These are phyloP conservation scores for Megamerina dolium DNA, from an alignment of 2,888 invertebrate species.

Conservation along the genomic window DNA sequence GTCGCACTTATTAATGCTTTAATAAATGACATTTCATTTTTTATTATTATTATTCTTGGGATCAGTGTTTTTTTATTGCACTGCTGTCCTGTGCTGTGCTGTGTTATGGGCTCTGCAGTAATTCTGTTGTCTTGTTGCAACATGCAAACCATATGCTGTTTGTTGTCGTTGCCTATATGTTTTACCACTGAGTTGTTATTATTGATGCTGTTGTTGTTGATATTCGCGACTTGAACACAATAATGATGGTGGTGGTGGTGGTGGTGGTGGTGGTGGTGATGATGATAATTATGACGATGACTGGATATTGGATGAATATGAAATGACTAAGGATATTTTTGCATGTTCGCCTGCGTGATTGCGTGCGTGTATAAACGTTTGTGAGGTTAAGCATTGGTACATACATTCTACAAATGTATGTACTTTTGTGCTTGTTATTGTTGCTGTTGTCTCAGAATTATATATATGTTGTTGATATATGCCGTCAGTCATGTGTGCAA, in stretches of 20 bases:
- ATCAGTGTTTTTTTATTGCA: conserved; percentile 20
- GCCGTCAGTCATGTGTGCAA: conserved; percentile 28
- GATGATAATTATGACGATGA: background rate
- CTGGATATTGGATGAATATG: conserved; percentile 9
- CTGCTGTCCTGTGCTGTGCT: too few relatives aligned
- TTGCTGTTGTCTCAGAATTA: too few relatives aligned
- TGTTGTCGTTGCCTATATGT: conserved; percentile 3
- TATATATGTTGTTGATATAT: background rate
- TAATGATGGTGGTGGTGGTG: background rate
- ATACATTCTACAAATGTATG: background rate
- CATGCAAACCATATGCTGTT: background rate
- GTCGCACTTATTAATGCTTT: conserved; percentile 49
- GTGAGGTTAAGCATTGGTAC: background rate
- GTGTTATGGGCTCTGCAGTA: too few relatives aligned
- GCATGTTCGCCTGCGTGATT: conserved; percentile 16
- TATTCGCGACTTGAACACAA: too few relatives aligned
- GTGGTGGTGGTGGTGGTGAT: background rate
- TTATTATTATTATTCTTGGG: conserved; percentile 32
- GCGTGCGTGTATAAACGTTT: background rate
- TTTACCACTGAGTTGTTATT: background rate
- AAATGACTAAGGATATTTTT: conserved; percentile 22
- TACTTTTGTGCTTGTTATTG: too few relatives aligned
- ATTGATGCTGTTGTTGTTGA: conserved; percentile 1
- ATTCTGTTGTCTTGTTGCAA: too few relatives aligned
- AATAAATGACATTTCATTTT: conserved; percentile 50